These are phyloP conservation scores for Drosophila cognata DNA, from an alignment of 2,888 invertebrate species.

Conservation along the genomic window DNA sequence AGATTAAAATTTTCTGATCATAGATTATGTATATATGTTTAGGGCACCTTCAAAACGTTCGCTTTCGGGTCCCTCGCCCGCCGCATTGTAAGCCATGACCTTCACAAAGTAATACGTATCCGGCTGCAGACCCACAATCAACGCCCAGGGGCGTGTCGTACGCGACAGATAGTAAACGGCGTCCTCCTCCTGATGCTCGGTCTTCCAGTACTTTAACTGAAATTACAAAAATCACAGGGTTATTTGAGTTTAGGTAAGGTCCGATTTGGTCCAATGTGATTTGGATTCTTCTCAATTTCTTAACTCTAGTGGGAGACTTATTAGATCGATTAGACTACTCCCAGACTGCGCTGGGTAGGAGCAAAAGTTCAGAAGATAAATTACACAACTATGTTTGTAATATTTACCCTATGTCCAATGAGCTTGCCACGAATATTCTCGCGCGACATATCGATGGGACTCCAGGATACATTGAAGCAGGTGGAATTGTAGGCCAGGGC, in stretches of 20 bases:
- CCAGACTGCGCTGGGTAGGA: no score
- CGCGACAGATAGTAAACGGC: constrained; percentile 94
- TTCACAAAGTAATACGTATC: constrained; percentile 97
- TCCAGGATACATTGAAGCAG: constrained; percentile 96
- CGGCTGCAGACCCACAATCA: constrained; percentile 96
- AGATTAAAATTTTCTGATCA: not conserved
- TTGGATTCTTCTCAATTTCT: not conserved
- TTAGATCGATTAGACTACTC: no score
- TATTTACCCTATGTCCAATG: constrained; percentile 93
- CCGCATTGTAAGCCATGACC: constrained; percentile 98
- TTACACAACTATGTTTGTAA: not conserved
- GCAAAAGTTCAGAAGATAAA: not conserved
- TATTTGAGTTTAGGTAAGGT: not conserved
- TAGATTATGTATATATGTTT: not conserved
- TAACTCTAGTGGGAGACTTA: not conserved
- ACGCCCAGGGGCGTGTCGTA: constrained; percentile 92
- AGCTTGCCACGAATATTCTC: constrained; percentile 94
- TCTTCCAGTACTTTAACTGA: constrained; percentile 95
- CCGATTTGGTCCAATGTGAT: not conserved
- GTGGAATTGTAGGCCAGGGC: constrained; percentile 95
- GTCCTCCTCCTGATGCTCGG: constrained; percentile 90
- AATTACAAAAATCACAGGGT: not conserved
- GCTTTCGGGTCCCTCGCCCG: constrained; percentile 98
- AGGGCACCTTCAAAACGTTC: constrained; percentile 90
- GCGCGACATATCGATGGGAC: constrained; percentile 92